These are phyloP conservation scores for Eriocheir sinensis DNA, from an alignment of 1,140 invertebrate genomes.

Conservation along the genomic window DNA sequence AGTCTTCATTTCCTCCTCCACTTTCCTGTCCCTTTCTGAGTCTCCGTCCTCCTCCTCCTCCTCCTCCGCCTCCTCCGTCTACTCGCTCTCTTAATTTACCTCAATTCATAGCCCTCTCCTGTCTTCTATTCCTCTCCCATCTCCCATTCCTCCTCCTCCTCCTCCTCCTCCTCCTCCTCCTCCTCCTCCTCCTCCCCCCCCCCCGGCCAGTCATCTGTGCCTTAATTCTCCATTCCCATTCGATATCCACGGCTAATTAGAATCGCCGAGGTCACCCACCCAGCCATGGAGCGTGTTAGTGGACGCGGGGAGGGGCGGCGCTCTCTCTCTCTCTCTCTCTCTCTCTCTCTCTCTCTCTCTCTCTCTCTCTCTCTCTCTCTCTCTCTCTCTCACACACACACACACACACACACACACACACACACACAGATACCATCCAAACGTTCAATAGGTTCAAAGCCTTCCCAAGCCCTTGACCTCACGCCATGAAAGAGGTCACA, in stretches of 20 bases:
- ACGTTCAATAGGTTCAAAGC: too few species aligned
- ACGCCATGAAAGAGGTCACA: too few species aligned
- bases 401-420: background rate
- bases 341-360: constrained; percentile 10
- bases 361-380: constrained; percentile 9
- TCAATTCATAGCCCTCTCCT: too few species aligned
- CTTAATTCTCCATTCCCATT: constrained; percentile 25
- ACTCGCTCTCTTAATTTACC: too few species aligned
- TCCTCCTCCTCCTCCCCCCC: background rate
- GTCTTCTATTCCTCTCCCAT: background rate
- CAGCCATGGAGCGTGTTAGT: constrained; percentile 11
- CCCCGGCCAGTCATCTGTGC: background rate
- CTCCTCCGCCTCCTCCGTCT: background rate
- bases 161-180: constrained; percentile 5
- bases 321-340: background rate
- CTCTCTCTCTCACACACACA: constrained; percentile 19
- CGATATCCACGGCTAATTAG: constrained; percentile 15
- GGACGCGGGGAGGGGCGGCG: too few species aligned
- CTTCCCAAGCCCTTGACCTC: too few species aligned
- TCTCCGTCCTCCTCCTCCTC: background rate
- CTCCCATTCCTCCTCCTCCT: background rate
- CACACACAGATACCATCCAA: too few species aligned
- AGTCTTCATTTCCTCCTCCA: background rate
- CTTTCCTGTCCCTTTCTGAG: background rate
- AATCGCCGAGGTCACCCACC: background rate